Base-by-base conservation (phyloP, 2,797 vertebrate genomes). In the Myotis vivesi region DNA sequence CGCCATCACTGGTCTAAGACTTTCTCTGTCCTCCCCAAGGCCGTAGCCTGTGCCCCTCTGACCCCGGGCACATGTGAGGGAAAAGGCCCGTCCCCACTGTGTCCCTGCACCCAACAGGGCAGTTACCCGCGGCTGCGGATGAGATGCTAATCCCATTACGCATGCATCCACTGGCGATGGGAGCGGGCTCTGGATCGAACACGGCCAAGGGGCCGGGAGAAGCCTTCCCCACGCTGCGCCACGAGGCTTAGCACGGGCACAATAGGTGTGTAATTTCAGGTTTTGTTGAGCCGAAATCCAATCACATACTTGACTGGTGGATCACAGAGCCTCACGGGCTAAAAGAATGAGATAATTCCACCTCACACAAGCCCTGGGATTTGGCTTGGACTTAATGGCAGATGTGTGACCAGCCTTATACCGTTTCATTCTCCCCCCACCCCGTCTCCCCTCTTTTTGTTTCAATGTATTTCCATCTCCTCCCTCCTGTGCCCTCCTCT, bases 181-280 rank as follows among this genome's bases (percentile, higher is more conserved):
- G 98, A 98, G 98, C 97, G 97, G 98, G 98, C 98, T 97, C 98
- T 97, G 97, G 98, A 98, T 99, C 97, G 98, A 99, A 98, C 98
- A 96, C 98, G 97, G 98, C 98, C 98, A 98, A 98, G 98, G 99
- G 98, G 98, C 99, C 95, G 97, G 98, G 98, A 98, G 97, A 98
- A 98, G 98, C 98, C 98, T 98, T 98, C 98, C 98, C 98, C 98
- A 98, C 98, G 95, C 99, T 98, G 98, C 98, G 99, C 99, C 99
- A 98, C 99, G 98, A 97, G 98, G 99, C 98, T 99, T 99, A 99
- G 98, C 98, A 97, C 97, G 94, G 98, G 98, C 99, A 99, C 99
- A 99, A 99, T 99, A 99, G 99, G 99, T 99, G 99, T 99, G 99
- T 99, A 99, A 99, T 99, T 99, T 99, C 99, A 99, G 99, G 99